Evolutionary conservation across 2,113 vertebrate species (phyloP), one percentile per base, ranked within the genome.

Genomic region (Takifugu bimaculatus): DNA sequence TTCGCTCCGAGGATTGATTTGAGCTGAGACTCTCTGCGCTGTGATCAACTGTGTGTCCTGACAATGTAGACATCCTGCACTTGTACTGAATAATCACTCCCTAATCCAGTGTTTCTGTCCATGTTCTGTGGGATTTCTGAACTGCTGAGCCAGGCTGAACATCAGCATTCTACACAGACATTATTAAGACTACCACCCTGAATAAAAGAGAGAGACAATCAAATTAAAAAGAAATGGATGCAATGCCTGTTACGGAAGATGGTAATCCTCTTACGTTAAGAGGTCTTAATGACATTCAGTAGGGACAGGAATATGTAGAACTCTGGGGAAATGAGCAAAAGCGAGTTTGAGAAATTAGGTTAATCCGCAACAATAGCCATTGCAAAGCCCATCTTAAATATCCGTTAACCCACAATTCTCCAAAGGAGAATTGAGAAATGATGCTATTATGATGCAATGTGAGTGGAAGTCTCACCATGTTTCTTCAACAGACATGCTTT

Each of bases 211-310:
- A 15, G 6, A 64, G 70, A 88, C 84, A 82, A 87, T 76, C 68
- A 53, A 54, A 67, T 45, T 26, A n/a, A 51, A 70, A 77, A 65
- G 59, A 69, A 65, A 83, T 15, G 74, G 68, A 74, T 77, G 59
- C 63, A 65, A 57, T 7, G 68, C 79, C 62, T 67, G 70, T 81
- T 85, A 80, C 52, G 4, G 42, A 60, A 76, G 80, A 79, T 63
- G 73, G 59, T 87, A 88, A 88, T 84, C 87, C 80, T 83, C 78
- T 87, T 80, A 76, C 59, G 60, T 75, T 68, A 83, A 78, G 68
- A 77, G 60, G 74, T 80, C 74, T 72, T 61, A 72, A 77, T 77
- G 74, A 68, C 77, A 70, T 48, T 65, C 25, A 68, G 73, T 73
- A 75, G 75, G 60, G 64, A 42, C 56, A 51, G 63, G 25, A 53